phyloP scores from a whole-genome alignment of 2,797 vertebrate genomes.

The Pangasius larnaudii region DNA sequence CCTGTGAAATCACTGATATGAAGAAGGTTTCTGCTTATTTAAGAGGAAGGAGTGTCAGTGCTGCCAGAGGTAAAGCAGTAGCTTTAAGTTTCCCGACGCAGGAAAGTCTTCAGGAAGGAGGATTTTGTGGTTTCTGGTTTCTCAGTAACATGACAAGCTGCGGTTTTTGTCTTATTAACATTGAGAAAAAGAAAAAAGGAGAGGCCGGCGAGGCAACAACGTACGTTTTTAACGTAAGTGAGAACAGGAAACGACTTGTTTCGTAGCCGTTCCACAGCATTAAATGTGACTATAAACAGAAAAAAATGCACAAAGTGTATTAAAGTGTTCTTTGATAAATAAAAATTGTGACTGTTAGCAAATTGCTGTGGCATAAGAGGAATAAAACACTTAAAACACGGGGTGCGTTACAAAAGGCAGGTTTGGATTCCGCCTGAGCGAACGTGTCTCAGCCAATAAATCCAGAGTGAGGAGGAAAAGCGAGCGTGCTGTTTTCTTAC shows the following conservation, averaged over 20 bases:
- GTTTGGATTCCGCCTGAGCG: slow-evolving; percentile 54
- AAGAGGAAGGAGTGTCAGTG: background rate
- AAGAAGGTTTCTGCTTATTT: background rate
- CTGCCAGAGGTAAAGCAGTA: background rate
- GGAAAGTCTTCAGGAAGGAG: slow-evolving; percentile 1
- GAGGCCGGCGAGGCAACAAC: background rate
- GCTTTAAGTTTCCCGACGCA: background rate
- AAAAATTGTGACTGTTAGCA: background rate
- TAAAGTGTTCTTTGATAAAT: background rate
- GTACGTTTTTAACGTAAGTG: background rate
- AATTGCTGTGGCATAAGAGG: background rate
- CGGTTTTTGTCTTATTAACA: background rate
- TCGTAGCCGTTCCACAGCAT: background rate
- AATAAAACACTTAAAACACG: slow-evolving; percentile 1
- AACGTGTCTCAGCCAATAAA: background rate
- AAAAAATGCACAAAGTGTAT: too few species aligned
- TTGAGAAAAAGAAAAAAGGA: background rate
- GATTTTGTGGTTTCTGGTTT: background rate
- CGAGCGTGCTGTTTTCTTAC: background rate
- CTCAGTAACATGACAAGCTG: background rate
- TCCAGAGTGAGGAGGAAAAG: background rate
- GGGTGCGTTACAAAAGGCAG: slow-evolving; percentile 18
- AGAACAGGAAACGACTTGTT: background rate
- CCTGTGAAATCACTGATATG: background rate
- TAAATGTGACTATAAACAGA: background rate